Conservation (phyloP, 2,888 invertebrate species). For the Andrena marginata region DNA sequence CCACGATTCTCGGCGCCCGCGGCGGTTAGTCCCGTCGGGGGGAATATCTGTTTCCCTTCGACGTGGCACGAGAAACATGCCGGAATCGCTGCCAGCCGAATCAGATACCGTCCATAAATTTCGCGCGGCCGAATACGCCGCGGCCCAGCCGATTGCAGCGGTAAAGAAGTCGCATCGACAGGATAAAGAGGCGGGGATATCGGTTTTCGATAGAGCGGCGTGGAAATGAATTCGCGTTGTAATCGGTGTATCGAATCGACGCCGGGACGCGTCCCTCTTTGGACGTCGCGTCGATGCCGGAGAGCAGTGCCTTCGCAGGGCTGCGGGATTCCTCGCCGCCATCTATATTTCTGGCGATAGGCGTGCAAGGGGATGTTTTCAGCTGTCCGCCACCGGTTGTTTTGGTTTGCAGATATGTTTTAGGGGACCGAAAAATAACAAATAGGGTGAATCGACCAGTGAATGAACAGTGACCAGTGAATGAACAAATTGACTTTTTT, state of each 20-base stretch:
- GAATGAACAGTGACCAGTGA: no score
- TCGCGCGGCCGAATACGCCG: constrained; percentile 6
- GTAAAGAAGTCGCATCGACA: constrained; percentile 31
- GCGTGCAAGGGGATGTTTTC: no score
- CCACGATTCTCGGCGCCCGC: background rate
- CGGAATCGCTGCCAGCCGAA: background rate
- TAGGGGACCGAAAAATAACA: no score
- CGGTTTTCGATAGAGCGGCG: constrained; percentile 48
- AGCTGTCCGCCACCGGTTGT: no score
- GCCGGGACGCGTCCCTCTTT: background rate
- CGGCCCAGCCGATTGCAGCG: constrained; percentile 28
- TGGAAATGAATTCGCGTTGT: constrained; percentile 51
- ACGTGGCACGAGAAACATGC: background rate
- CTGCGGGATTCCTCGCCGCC: background rate
- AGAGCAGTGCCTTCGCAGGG: background rate
- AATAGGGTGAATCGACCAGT: no score
- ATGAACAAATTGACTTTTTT: no score
- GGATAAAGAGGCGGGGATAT: constrained; percentile 48
- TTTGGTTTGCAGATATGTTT: no score
- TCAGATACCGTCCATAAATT: constrained; percentile 27
- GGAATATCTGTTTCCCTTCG: constrained; percentile 3
- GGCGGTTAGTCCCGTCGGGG: background rate
- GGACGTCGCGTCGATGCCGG: constrained; percentile 4
- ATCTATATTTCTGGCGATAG: no score
- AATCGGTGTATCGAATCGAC: constrained; percentile 49